Evolutionary conservation across 2,888 invertebrate species (phyloP), one percentile per base, ranked within the genome.

Genomic region (Drosophila barbarae): DNA sequence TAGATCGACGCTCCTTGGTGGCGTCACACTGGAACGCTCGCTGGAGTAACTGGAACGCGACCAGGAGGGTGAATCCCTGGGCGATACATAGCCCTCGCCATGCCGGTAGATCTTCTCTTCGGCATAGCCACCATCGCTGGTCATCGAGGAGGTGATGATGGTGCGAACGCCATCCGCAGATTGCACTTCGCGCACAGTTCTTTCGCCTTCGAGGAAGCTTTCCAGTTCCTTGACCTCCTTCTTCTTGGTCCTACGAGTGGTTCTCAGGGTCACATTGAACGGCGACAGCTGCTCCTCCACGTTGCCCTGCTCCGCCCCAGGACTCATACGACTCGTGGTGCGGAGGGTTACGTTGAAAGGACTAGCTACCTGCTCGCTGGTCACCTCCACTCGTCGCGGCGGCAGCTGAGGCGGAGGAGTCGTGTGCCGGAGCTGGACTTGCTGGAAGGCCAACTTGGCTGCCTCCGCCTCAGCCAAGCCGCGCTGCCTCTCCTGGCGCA

Each of bases 151-250:
- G 46, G 88, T 86, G 39, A 90, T 89, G 32, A 90, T 89, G 26
- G 86, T 89, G 52, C 86, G 86, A 1, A 88, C 79, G 0, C 87
- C 88, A 68, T 89, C 88, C 3, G 77, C 86, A 1, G 90, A 87
- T 8, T 88, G 89, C 1, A 92, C 88, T 77, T 94, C 93, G 47
- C 90, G 90, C n/a, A 92, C 88, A 35, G 93, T 88, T 92, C 93
- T 84, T 87, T 95, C 95, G 73, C 94, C 93, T 87, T 94, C 94
- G 47, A 95, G 93, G 74, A 93, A 92, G 79, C 92, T 93, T 8
- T 78, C 84, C 66, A 74, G 41, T 66, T 87, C 71, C 84, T 15
- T 59, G 26, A 59, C n/a, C 23, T 74, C 56, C 66, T 69, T 69
- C 12, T 74, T 85, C 5, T 72, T 67, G 7, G 69, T 74, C 12